Evolutionary conservation across 64 coral and sea anemone species (phyloP), one percentile per base, ranked within the genome.

Genomic region (Stichodactyla helianthus): DNA sequence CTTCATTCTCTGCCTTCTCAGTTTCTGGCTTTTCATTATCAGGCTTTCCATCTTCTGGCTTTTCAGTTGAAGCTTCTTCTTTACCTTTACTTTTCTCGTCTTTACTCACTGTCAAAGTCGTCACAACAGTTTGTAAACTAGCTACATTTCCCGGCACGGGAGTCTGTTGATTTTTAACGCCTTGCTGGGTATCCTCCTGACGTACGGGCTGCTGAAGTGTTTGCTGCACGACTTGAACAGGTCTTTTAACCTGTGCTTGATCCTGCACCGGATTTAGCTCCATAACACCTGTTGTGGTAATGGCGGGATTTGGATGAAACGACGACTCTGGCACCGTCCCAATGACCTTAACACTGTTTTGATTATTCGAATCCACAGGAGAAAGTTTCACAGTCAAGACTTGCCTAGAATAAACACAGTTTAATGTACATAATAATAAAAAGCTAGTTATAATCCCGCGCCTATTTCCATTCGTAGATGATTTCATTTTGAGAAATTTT

Each of bases 321-420:
- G 78, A 51, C 2, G 50, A 15, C 4, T 20, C 50, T 13, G 78
- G 78, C 16, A 81, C 78, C 19, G 78, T 81, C 16, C 78, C 78
- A 53, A 81, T 20, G 6, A 81, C 16, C 50, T 81, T 81, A 28
- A 81, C 25, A 81, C 68, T 74, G 23, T 74, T 31, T 74, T 74
- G 68, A 10, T 19, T 74, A 31, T 0, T 74, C 23, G 68, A 74
- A 74, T 74, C 25, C 68, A 74, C 23, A 31, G 68, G 68, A 11
- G 68, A 27, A 31, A 74, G 68, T 74, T 74, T 74, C 68, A 74
- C 27, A 27, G 68, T 74, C 12, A 74, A 74, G 25, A 74, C 68
- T 31, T 74, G 68, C 26, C 68, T 74, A 74, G 68, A 31, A 74
- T 31, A 27, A 74, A 74, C 25, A 23, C 10, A 74, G 31, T 74